Evolutionary conservation across 1,140 invertebrate genomes (phyloP).

Genomic region (Ostrea edulis): DNA sequence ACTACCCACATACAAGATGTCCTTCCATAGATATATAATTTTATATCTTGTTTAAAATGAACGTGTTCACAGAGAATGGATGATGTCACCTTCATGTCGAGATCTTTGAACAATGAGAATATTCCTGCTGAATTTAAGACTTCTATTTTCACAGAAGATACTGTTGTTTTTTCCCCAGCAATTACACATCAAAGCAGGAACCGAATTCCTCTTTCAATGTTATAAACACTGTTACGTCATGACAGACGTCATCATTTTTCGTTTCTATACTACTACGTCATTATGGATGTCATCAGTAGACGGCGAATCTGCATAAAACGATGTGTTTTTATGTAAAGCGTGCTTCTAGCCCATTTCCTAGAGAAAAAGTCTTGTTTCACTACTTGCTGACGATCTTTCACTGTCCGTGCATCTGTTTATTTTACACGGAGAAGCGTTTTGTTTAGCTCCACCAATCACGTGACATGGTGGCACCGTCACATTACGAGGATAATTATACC

Average conservation of each 20-base stretch:
- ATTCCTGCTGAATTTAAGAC: neutral
- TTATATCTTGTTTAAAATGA: neutral
- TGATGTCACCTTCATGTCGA: neutral
- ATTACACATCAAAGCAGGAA: neutral
- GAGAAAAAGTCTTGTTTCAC: constrained; percentile 76
- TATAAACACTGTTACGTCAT: neutral
- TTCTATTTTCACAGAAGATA: neutral
- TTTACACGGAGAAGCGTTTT: constrained; percentile 58
- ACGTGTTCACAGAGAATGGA: neutral
- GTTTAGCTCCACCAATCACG: constrained; percentile 51
- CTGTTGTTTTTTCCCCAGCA: neutral
- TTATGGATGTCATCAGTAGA: neutral
- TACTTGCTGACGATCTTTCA: constrained; percentile 75
- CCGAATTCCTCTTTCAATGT: neutral
- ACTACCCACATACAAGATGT: neutral
- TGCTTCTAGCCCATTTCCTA: constrained; percentile 53
- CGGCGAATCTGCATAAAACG: neutral
- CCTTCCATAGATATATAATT: neutral
- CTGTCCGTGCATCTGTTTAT: constrained; percentile 75
- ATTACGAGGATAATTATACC: constrained; percentile 62
- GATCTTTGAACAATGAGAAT: constrained; percentile 26
- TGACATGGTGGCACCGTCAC: constrained; percentile 49
- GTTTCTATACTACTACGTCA: neutral
- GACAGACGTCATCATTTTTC: neutral
- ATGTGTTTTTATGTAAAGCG: neutral